Base-by-base conservation (phyloP, 2,113 vertebrate species). In the Lichenostomus cassidix region DNA sequence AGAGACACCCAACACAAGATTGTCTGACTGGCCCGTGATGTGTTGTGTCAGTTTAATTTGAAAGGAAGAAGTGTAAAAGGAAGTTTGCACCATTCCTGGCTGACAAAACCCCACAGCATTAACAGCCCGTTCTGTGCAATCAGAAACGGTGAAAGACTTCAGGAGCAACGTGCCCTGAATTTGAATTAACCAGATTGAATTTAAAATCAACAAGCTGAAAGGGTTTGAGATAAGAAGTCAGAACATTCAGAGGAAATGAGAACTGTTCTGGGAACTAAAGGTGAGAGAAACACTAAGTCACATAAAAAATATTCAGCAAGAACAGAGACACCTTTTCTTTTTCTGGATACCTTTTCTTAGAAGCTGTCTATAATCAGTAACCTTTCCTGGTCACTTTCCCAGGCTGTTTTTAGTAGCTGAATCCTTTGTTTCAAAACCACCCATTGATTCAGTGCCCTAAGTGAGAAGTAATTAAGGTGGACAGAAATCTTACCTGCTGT, bases 351-450 rank as follows among this genome's bases (percentile, higher is more conserved):
- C 75, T 96, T 93, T 94, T 88, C 80, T 93, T 87, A 92, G 85
- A 93, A 96, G 93, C 65, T 15, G 2, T 83, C 73, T 93, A 35
- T 93, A 90, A 90, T 84, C 94, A 58, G 83, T 87, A 91, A 96
- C 95, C 92, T 95, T 93, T 96, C 92, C 68, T 2, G 18, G 68
- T 73, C 90, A 90, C 87, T 96, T 96, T 87, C 75, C 79, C 68
- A 84, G 76, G 76, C 93, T 93, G 86, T 90, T 97, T 95, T 95
- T 89, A 90, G 80, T 92, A 89, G 94, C 65, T 62, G 88, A 94
- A 68, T 90, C 88, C 85, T 93, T 96, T 96, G 95, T 96, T 97
- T 97, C 86, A 95, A 96, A 96, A 83, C 90, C 86, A 92, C 88
- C 90, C 93, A 90, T 93, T 93, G 92, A 96, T 96, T 94, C 92